These are phyloP conservation scores for Anagrus nilaparvatae DNA, from an alignment of 1,140 invertebrate species.

Conservation along the genomic window DNA sequence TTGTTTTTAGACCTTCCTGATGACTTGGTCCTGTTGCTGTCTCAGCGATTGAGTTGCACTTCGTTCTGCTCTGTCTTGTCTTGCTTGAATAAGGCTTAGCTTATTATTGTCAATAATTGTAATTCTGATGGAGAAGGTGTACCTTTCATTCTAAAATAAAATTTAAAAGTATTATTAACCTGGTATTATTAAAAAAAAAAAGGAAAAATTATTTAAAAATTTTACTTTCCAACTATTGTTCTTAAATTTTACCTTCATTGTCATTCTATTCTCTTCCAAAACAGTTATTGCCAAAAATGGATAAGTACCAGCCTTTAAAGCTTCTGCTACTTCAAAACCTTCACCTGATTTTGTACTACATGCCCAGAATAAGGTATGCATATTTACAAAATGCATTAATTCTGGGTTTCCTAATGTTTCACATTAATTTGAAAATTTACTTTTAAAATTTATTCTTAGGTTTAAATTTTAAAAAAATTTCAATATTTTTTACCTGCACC, in stretches of 20 bases:
- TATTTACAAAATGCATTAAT: conserved; percentile 73
- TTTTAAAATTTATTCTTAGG: no score
- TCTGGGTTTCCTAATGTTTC: conserved; percentile 61
- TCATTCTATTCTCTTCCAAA: conserved; percentile 81
- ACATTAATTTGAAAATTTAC: no score
- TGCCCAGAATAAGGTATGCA: conserved; percentile 84
- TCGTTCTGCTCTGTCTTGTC: conserved; percentile 76
- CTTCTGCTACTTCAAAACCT: conserved; percentile 82
- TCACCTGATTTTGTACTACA: conserved; percentile 81
- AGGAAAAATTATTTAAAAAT: no score
- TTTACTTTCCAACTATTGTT: conserved; percentile 67
- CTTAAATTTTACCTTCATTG: no score
- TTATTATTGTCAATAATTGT: conserved; percentile 78
- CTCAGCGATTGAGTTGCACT: conserved; percentile 77
- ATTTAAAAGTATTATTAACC: no score
- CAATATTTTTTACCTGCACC: conserved; percentile 59
- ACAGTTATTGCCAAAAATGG: conserved; percentile 86
- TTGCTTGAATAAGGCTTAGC: conserved; percentile 71
- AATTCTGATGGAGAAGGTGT: conserved; percentile 60
- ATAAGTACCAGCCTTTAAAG: conserved; percentile 65
- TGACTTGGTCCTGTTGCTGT: conserved; percentile 85
- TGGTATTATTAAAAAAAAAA: no score
- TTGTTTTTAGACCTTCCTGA: no score
- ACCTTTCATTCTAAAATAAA: conserved; percentile 70
- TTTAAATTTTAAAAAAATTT: no score